These are phyloP conservation scores for Eclectus roratus DNA, from an alignment of 2,113 vertebrate genomes.

Conservation along the genomic window DNA sequence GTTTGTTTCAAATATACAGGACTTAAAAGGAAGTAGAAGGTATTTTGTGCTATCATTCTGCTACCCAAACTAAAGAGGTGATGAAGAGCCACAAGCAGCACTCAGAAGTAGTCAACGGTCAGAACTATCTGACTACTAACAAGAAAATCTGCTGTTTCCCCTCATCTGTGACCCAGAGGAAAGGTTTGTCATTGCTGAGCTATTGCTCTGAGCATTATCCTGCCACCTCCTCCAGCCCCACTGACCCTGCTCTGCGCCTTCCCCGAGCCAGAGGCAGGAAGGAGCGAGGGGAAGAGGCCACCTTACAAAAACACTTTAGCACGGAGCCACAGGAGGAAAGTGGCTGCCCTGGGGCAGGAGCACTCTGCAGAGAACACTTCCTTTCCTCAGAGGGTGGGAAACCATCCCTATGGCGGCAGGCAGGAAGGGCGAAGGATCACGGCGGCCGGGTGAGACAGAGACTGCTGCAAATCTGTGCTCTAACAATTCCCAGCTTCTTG, in stretches of 20 bases:
- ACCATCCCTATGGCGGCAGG: fast-evolving
- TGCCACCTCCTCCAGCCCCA: background rate
- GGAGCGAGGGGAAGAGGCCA: background rate
- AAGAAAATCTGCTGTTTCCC: background rate
- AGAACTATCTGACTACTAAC: background rate
- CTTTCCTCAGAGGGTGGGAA: background rate
- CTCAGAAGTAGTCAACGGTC: background rate
- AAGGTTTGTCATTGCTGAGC: background rate
- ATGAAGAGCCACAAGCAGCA: background rate
- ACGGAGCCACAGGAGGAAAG: fast-evolving
- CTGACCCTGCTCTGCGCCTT: fast-evolving
- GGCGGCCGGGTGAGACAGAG: background rate
- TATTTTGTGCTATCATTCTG: background rate
- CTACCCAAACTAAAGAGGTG: background rate
- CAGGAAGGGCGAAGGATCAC: background rate
- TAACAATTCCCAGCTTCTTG: background rate
- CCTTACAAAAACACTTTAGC: background rate
- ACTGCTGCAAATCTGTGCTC: background rate
- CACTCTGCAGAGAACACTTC: background rate
- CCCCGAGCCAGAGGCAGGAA: background rate
- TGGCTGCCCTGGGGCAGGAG: background rate
- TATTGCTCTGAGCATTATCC: background rate
- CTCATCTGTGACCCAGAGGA: background rate
- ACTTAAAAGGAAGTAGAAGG: background rate
- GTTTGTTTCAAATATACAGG: background rate